These are phyloP conservation scores for Phenganax subtilis DNA, from an alignment of 92 coral and sea anemone species.

Conservation along the genomic window DNA sequence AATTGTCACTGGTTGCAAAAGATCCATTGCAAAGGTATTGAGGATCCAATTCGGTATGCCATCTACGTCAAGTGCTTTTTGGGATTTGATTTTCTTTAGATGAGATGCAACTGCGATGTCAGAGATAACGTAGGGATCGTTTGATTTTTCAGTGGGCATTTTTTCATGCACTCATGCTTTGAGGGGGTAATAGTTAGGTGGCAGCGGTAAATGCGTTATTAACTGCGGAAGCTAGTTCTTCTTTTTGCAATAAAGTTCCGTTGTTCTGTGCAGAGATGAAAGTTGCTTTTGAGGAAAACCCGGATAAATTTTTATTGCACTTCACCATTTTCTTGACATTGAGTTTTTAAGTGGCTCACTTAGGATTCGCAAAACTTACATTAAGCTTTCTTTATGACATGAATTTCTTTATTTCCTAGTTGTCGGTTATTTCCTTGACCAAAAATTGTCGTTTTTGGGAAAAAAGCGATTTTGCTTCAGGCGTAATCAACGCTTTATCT, in stretches of 20 bases:
- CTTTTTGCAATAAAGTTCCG: no score
- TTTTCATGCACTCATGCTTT: not conserved
- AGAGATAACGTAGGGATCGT: slow-evolving; percentile 14
- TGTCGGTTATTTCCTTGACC: not conserved
- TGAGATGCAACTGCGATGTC: slow-evolving; percentile 27
- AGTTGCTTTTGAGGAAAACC: no score
- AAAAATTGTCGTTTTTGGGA: no score
- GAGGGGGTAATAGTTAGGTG: not conserved
- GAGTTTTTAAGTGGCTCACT: no score
- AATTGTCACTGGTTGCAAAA: slow-evolving; percentile 29
- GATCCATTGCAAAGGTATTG: slow-evolving; percentile 22
- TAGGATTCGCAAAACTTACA: no score
- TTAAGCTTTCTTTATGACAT: not conserved
- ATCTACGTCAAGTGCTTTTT: slow-evolving; percentile 25
- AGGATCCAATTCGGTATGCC: slow-evolving; percentile 28
- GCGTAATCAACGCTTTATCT: no score
- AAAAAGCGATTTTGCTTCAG: no score
- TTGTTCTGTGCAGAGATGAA: no score
- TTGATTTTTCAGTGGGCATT: not conserved
- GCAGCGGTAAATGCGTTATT: not conserved
- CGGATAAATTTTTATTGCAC: no score
- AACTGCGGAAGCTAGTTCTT: no score
- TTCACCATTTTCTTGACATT: no score
- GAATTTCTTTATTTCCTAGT: not conserved
- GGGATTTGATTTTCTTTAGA: slow-evolving; percentile 16